Percentiles rank a stretch among this genome's conserved stretches.
Evolutionary conservation across 1,140 invertebrate genomes (phyloP).

Genomic region (Drosophila sp.): DNA sequence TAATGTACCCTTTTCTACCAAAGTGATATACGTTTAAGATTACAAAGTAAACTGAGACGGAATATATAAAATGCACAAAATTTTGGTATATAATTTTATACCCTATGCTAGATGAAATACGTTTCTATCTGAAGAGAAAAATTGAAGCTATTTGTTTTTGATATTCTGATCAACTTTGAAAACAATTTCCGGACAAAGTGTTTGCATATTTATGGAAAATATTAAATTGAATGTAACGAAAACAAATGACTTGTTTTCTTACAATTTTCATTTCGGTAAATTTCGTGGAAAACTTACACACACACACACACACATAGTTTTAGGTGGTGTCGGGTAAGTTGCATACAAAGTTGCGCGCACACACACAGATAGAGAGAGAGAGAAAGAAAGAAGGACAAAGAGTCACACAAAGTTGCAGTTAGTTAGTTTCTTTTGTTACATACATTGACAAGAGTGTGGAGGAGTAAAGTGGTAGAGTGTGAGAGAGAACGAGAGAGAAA

Average conservation of each 20-base stretch:
- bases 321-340: not conserved
- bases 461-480: constrained; percentile 21
- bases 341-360: not conserved
- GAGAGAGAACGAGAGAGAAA: constrained; percentile 25
- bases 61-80: too few relatives aligned
- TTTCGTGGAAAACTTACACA: constrained; percentile 3
- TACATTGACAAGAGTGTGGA: constrained; percentile 22
- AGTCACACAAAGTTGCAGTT: constrained; percentile 42
- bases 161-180: not conserved
- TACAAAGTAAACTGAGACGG: too few relatives aligned
- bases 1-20: too few relatives aligned
- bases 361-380: not conserved
- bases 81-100: too few relatives aligned
- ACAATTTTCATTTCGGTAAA: constrained; percentile 9
- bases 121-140: too few relatives aligned
- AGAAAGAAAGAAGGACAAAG: not conserved
- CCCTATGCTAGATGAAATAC: too few relatives aligned
- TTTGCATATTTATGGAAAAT: constrained; percentile 8
- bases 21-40: too few relatives aligned
- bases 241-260: constrained; percentile 1
- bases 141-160: too few relatives aligned
- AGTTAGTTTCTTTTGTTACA: constrained; percentile 26
- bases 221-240: constrained; percentile 10
- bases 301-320: not conserved
- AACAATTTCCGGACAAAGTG: constrained; percentile 4